Evolutionary conservation across 2,888 invertebrate genomes (phyloP).

Genomic region (Amblyjoppa proteus): DNA sequence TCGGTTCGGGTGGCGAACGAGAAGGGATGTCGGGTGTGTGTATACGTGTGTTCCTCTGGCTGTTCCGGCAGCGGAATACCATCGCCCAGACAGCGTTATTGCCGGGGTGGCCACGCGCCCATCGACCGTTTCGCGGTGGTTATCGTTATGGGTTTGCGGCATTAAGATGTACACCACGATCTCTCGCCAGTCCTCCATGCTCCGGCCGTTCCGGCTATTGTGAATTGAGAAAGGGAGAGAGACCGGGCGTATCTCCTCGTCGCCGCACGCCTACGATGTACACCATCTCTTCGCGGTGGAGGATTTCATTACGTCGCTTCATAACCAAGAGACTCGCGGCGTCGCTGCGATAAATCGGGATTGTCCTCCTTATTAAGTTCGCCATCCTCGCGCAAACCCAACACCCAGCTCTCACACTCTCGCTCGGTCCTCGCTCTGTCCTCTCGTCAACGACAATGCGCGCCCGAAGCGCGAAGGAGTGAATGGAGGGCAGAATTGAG

Average conservation of each 20-base stretch:
- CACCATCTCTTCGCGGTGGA: conserved; percentile 59
- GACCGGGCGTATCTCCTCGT: conserved; percentile 33
- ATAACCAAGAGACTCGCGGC: conserved; percentile 77
- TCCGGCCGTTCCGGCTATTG: conserved; percentile 54
- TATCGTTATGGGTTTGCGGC: conserved; percentile 84
- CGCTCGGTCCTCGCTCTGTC: background rate
- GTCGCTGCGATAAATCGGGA: conserved; percentile 79
- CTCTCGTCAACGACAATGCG: conserved; percentile 13
- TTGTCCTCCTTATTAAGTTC: conserved; percentile 79
- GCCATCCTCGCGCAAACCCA: background rate
- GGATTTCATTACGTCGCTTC: conserved; percentile 82
- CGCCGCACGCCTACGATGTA: conserved; percentile 63
- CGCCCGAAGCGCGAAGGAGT: background rate
- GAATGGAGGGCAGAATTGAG: conserved; percentile 6
- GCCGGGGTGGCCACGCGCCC: conserved; percentile 80
- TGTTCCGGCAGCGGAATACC: conserved; percentile 59
- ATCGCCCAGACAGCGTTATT: conserved; percentile 81
- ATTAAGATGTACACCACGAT: conserved; percentile 83
- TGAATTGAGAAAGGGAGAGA: conserved; percentile 50
- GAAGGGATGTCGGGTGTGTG: conserved; percentile 34
- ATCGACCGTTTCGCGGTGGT: conserved; percentile 81
- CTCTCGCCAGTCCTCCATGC: conserved; percentile 73
- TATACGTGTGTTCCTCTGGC: conserved; percentile 53
- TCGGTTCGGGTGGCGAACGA: conserved; percentile 65
- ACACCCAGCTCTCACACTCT: background rate